Base-by-base conservation (phyloP, 2,113 vertebrate species). In the Polyodon spathula region DNA sequence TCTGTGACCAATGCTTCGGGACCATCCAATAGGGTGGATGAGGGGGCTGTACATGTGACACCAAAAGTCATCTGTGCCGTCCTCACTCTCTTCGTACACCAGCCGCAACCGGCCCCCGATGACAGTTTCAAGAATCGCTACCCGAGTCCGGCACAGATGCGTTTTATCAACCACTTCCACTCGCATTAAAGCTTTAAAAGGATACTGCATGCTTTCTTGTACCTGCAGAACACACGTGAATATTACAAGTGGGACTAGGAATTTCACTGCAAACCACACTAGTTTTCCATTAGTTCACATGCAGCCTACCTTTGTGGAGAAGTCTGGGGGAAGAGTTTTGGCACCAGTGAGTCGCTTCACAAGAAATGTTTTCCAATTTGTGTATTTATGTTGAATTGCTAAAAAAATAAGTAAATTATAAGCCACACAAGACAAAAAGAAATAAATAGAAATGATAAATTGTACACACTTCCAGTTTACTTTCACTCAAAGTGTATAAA, bases 291-390 rank as follows among this genome's bases (percentile, higher is more conserved):
- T 27, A 27, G 27, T 27, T 27, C 27, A 27, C 27, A 27, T 27
- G 27, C 27, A 27, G 27, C 77, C 89, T 82, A 98, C 96, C 94
- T 90, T 97, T 78, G 89, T 73, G 76, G 87, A 85, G 76, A 99
- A 99, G 78, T 99, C 94, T 60, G 89, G 85, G 66, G 96, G 96
- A 85, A 99, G 90, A 67, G 96, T 99, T 92, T 98, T 99, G 80
- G 93, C 90, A 89, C 96, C 96, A 81, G 95, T 99, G 73, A 99
- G 92, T 84, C 94, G 89, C 84, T 97, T 97, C 78, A 99, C 93
- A 68, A 99, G 89, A 88, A 98, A 94, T 66, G 84, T 84, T 90
- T 98, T 99, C 96, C 96, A 99, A 91, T 99, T 99, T 68, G 93
- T 90, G 77, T 90, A 95, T 76, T 96, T 97, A 81, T 96, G 93